Conservation (phyloP, 1,140 invertebrate species). For the Drosophila murphyi region DNA sequence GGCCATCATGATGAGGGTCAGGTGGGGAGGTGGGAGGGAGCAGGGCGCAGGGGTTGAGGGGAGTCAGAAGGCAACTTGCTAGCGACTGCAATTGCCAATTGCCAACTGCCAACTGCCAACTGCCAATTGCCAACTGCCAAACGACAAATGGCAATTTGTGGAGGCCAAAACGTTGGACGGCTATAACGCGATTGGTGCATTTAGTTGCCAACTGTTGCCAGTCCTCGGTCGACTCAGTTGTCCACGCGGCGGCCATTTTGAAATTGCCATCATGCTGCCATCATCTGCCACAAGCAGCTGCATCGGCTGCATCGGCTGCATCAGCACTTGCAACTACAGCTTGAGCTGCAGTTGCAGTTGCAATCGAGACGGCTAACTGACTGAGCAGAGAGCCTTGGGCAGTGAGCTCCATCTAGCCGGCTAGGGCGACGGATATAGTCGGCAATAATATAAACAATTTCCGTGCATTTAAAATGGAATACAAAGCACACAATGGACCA, state of each 20-base stretch:
- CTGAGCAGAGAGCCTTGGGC: too few species aligned
- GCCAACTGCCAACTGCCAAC: slow-evolving; percentile 52
- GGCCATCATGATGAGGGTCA: slow-evolving; percentile 23
- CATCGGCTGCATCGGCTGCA: neutral
- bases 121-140: slow-evolving; percentile 57
- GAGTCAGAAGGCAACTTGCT: neutral
- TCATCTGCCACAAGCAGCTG: neutral
- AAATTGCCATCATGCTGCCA: slow-evolving; percentile 40
- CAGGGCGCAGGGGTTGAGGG: neutral
- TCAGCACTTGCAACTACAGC: neutral
- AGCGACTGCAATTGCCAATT: slow-evolving; percentile 63
- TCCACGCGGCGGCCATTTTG: slow-evolving; percentile 69
- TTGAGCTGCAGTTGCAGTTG: neutral
- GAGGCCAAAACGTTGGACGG: slow-evolving; percentile 71
- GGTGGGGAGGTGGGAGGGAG: neutral
- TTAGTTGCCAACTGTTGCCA: slow-evolving; percentile 59
- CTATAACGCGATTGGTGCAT: slow-evolving; percentile 82
- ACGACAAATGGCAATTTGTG: slow-evolving; percentile 57
- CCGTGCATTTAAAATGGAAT: slow-evolving; percentile 71
- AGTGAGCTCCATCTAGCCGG: too few species aligned
- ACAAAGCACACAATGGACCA: slow-evolving; percentile 43
- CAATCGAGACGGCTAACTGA: slow-evolving; percentile 8
- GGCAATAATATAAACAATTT: slow-evolving; percentile 81
- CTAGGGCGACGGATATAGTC: slow-evolving; percentile 56
- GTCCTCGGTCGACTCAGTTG: slow-evolving; percentile 6